Base-by-base conservation (phyloP, 2,797 vertebrate genomes). In the Heteromormyrus szaboi region DNA sequence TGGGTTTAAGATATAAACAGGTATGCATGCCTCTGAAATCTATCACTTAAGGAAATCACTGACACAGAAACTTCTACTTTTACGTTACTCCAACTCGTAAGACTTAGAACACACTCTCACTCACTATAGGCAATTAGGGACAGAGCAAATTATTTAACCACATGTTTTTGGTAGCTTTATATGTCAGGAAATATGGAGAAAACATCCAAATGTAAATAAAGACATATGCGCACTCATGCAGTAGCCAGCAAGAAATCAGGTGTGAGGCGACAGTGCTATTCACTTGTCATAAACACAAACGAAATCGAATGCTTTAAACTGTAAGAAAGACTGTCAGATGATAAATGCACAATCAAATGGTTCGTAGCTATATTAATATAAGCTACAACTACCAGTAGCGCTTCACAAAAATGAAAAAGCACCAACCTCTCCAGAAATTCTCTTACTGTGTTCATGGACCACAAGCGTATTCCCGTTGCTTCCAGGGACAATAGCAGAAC, bases 371-470 rank as follows among this genome's bases (percentile, higher is more conserved):
- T 76, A 37, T 76, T 7, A 14, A 14, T 37, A 12, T 76, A 37
- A 11, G 22, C 1, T 76, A 37, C 68, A 37, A 76, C 59, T 76
- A 76, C 12, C 33, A 4, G 25, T 37, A 37, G 33, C 33, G 4
- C 68, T 76, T 76, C 68, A 76, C 68, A 76, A 76, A 76, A 83
- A 83, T 8, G 79, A 1, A 83, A 44, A 44, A 44, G 17, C 14
- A 83, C 90, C 90, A 87, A 92, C 91, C 90, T 91, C 90, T 46
- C 56, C 83, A 1, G 88, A 88, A 6, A 81, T 4, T 89, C 85
- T 89, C 4, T 87, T 91, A 50, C 54, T 87, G 50, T 53, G 85
- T 8, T 87, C 53, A 46, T 87, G 48, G 33, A 89, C 17, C 3
- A 87, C 84, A 29, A 87, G 62, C 51, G 84, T 76, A 79, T 37